A percentile compares a stretch with the other conserved stretches of the same genome.
Evolutionary conservation across 2,888 invertebrate genomes (phyloP).

Genomic region (Pachliopta kotzebuea): DNA sequence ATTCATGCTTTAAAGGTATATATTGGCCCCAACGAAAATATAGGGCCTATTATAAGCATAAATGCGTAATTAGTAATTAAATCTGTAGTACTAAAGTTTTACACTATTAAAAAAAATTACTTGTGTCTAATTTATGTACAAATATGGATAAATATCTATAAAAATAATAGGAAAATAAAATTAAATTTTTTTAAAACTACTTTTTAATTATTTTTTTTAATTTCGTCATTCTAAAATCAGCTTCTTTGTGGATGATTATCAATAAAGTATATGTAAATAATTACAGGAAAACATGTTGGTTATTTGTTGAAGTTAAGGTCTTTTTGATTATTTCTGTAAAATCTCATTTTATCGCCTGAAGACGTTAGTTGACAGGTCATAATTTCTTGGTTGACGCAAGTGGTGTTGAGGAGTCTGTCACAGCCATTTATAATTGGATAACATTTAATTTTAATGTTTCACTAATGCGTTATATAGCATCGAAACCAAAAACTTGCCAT

Average conservation of each 20-base stretch:
- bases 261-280: neutral
- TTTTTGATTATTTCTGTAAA: constrained; percentile 19
- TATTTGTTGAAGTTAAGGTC: constrained; percentile 3
- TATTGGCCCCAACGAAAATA: too few species aligned
- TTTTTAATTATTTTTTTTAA: too few species aligned
- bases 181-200: too few species aligned
- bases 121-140: too few species aligned
- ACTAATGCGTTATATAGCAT: neutral
- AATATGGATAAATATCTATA: too few species aligned
- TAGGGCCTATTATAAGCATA: too few species aligned
- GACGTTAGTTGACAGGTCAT: constrained; percentile 24
- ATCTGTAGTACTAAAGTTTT: too few species aligned
- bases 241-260: neutral
- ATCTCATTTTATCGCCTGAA: constrained; percentile 21
- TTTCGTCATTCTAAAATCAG: neutral
- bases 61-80: too few species aligned
- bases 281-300: neutral
- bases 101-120: too few species aligned
- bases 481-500: neutral
- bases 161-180: too few species aligned
- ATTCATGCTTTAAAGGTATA: too few species aligned
- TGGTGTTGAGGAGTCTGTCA: neutral
- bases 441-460: constrained; percentile 8
- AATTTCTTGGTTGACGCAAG: constrained; percentile 25
- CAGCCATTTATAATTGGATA: constrained; percentile 17